phyloP scores from a whole-genome alignment of 2,797 vertebrate species.

The Melanotaenia pygmaea region DNA sequence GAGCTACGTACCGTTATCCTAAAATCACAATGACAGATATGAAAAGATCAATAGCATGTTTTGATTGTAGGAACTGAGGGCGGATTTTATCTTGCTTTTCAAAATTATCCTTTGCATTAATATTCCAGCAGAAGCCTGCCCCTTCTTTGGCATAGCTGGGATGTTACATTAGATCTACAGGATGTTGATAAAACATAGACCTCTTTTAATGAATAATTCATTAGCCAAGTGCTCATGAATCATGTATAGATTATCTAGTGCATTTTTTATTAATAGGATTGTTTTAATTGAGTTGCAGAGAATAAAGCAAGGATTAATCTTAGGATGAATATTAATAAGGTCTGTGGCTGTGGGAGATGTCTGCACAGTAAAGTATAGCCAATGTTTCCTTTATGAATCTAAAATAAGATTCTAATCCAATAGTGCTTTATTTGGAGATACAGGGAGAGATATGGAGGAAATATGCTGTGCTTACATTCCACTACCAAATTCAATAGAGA shows the following conservation, averaged over 20 bases:
- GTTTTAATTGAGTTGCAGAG: constrained; percentile 82
- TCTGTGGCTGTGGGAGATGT: constrained; percentile 47
- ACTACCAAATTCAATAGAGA: constrained; percentile 57
- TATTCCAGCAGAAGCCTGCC: constrained; percentile 23
- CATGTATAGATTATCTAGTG: constrained; percentile 80
- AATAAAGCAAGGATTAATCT: constrained; percentile 84
- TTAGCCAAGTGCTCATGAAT: constrained; percentile 76
- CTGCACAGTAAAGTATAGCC: constrained; percentile 42
- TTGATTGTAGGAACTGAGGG: constrained; percentile 37
- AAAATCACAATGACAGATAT: constrained; percentile 57
- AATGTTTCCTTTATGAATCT: constrained; percentile 52
- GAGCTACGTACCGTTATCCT: constrained; percentile 35
- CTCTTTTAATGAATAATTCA: constrained; percentile 80
- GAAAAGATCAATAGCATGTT: constrained; percentile 46
- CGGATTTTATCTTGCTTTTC: constrained; percentile 46
- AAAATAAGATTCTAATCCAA: constrained; percentile 51
- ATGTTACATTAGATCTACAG: constrained; percentile 62
- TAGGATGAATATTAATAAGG: constrained; percentile 79
- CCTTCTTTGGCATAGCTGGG: constrained; percentile 40
- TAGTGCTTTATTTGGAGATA: constrained; percentile 39
- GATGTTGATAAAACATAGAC: constrained; percentile 75
- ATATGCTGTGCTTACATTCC: constrained; percentile 24
- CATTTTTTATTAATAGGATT: constrained; percentile 87
- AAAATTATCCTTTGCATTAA: constrained; percentile 13
- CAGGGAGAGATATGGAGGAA: constrained; percentile 17